Evolutionary conservation across 2,888 invertebrate species (phyloP), one percentile per base, ranked within the genome.

Genomic region (Oeneis ivallda): DNA sequence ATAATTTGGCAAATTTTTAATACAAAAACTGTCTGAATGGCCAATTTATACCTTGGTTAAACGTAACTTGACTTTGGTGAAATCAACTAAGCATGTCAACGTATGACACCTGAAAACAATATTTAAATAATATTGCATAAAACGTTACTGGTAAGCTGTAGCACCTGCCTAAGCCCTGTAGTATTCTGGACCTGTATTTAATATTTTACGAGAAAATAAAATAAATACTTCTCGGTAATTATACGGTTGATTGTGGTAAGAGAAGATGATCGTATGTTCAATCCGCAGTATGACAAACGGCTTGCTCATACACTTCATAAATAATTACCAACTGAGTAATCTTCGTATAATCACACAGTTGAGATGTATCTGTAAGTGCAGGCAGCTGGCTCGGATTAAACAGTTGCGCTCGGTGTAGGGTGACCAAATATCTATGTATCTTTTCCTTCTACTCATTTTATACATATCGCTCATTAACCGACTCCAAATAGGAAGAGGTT

Each of bases 321-420:
- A 61, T 61, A 61, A 61, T 61, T 52, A 61, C 50, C 52, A 41
- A 52, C 61, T 61, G 61, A 61, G 61, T 61, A 61, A 61, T 61
- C 61, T 61, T 17, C 61, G 61, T 61, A 61, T 61, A 52, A 61
- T 61, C 61, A 61, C 61, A 61, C 61, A 61, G 61, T 61, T 61
- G 61, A 61, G 61, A 61, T 61, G 37, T 61, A 52, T 52, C 52
- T 61, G 41, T 52, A 61, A 61, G 61, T 61, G 61, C 61, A 52
- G 61, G 61, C 61, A 61, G 61, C 61, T 61, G 61, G 61, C 26
- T 52, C 52, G 61, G 61, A 61, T 61, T 61, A 61, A 61, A 61
- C 61, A 61, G 61, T 61, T 61, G 61, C 61, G 61, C 34, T 32
- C 26, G 26, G 19, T 17, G 41, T 52, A 50, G 26, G 50, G 32